These are phyloP conservation scores for Meandrusa payeni DNA, from an alignment of 2,888 invertebrate species.

Conservation along the genomic window DNA sequence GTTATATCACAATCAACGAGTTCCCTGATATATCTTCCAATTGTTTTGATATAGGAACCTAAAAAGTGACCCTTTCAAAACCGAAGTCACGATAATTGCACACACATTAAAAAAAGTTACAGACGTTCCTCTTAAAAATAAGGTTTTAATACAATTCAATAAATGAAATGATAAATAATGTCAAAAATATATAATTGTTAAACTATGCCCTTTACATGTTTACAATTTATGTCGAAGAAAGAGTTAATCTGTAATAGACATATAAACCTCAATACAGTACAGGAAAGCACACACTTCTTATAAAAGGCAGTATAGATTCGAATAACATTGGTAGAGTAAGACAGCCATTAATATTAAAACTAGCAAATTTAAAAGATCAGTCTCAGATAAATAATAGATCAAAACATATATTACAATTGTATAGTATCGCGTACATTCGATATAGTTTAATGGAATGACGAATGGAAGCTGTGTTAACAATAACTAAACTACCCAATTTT, in stretches of 20 bases:
- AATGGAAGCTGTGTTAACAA: background rate
- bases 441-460: slow-evolving; percentile 29
- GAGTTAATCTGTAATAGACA: slow-evolving; percentile 1
- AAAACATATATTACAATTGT: too few relatives aligned
- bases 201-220: slow-evolving; percentile 28
- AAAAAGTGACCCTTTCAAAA: too few relatives aligned
- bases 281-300: slow-evolving; percentile 9
- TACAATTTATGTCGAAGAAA: background rate
- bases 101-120: too few relatives aligned
- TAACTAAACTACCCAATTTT: too few relatives aligned
- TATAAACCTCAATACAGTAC: slow-evolving; percentile 2
- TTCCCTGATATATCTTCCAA: too few relatives aligned
- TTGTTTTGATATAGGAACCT: too few relatives aligned
- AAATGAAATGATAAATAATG: slow-evolving; percentile 5
- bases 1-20: too few relatives aligned
- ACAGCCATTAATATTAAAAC: slow-evolving; percentile 12
- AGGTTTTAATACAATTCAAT: background rate
- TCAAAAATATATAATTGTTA: slow-evolving; percentile 23
- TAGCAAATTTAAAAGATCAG: slow-evolving; percentile 20
- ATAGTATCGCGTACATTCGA: too few relatives aligned
- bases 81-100: too few relatives aligned
- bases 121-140: too few relatives aligned
- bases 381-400: slow-evolving; percentile 24
- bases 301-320: slow-evolving; percentile 1
- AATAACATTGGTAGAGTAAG: slow-evolving; percentile 6